Conservation (phyloP, 2,797 vertebrate genomes). For the Tragopan temminckii region DNA sequence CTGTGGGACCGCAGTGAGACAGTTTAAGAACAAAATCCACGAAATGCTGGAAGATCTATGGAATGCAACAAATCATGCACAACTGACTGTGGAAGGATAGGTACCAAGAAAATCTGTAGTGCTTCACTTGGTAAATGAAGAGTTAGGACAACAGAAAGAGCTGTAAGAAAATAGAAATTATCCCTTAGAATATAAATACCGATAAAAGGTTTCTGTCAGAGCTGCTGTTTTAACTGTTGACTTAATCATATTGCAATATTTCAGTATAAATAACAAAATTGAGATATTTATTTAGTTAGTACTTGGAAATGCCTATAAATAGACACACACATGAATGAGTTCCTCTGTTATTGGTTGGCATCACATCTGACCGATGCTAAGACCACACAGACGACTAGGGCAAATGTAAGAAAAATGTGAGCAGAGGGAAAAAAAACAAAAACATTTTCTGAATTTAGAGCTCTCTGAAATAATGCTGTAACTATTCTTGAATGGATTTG, state of each 20-base stretch:
- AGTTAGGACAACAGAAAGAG: not conserved
- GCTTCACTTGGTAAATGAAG: not conserved
- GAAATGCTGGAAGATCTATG: not conserved
- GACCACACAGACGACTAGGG: not conserved
- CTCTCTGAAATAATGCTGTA: not conserved
- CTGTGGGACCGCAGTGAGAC: not conserved
- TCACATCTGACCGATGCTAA: not conserved
- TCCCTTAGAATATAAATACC: not conserved
- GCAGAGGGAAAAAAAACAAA: not conserved
- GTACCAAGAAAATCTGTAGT: not conserved
- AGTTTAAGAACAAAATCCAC: not conserved
- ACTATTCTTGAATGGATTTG: not conserved
- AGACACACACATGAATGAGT: not conserved
- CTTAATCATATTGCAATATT: not conserved
- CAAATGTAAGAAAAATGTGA: not conserved
- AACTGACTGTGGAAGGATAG: not conserved
- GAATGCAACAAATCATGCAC: not conserved
- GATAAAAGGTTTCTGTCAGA: not conserved
- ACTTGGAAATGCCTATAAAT: slow-evolving; percentile 20
- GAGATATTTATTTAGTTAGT: not conserved
- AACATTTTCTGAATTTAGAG: not conserved
- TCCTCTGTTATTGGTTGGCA: not conserved
- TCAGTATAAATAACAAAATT: not conserved
- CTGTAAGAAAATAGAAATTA: not conserved
- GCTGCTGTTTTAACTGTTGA: not conserved